Evolutionary conservation across 2,888 invertebrate species (phyloP).

Genomic region (Slavum lentiscoides): DNA sequence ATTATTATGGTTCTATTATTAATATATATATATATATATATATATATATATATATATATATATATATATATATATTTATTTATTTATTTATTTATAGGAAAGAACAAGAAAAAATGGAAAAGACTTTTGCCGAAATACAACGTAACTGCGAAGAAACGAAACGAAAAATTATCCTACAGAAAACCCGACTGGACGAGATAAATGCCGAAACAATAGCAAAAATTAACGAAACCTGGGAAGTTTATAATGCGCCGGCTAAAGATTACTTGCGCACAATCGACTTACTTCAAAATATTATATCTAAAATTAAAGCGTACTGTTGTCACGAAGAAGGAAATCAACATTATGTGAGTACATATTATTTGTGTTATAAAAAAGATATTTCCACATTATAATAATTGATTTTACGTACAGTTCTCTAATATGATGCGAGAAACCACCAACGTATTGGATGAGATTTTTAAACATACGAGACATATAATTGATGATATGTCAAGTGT

Average conservation of each 20-base stretch:
- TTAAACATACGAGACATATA: no score
- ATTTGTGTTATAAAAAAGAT: no score
- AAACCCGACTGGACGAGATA: background rate
- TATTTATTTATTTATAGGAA: background rate
- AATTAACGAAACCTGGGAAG: background rate
- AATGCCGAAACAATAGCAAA: background rate
- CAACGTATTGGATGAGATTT: no score
- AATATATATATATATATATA: no score
- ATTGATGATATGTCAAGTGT: no score
- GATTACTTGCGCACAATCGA: background rate
- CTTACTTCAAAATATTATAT: background rate
- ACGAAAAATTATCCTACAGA: background rate
- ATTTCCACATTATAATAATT: no score
- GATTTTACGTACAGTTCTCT: no score
- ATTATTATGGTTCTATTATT: no score
- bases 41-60: no score
- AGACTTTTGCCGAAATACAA: background rate
- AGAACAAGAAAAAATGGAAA: background rate
- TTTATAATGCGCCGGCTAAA: background rate
- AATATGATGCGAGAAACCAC: no score
- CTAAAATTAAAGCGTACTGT: slow-evolving; percentile 2
- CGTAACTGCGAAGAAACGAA: background rate
- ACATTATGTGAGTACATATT: background rate
- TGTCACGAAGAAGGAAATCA: slow-evolving; percentile 3
- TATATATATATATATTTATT: no score